phyloP scores from a whole-genome alignment of 2,797 vertebrate genomes.

The Linurgus olivaceus region DNA sequence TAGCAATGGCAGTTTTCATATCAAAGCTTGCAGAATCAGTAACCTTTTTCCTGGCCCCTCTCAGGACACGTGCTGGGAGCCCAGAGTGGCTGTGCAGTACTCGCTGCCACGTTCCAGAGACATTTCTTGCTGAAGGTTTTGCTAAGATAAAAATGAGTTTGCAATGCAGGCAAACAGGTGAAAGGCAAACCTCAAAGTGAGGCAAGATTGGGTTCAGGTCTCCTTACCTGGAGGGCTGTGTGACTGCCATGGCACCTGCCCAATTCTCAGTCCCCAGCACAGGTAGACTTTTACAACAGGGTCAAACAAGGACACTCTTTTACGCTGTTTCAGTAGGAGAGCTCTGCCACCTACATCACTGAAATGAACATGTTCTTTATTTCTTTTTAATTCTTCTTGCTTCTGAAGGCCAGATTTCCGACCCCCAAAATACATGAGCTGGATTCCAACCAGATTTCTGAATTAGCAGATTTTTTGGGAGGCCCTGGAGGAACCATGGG shows the following conservation, averaged over 20 bases:
- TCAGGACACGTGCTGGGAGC: background rate
- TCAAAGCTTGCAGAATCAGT: background rate
- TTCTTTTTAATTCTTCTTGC: background rate
- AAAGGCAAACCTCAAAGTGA: background rate
- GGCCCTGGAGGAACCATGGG: background rate
- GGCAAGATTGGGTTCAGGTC: background rate
- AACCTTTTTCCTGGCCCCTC: background rate
- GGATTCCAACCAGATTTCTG: background rate
- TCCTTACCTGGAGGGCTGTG: background rate
- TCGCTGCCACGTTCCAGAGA: background rate
- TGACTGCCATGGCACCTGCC: background rate
- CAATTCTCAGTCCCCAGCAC: background rate
- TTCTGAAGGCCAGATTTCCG: background rate
- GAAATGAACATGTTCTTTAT: background rate
- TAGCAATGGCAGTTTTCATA: background rate
- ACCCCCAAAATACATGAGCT: background rate
- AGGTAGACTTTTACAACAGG: background rate
- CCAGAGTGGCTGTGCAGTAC: background rate
- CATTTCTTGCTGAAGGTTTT: background rate
- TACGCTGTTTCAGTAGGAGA: background rate
- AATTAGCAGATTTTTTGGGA: background rate
- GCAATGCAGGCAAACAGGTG: background rate
- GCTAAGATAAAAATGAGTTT: background rate
- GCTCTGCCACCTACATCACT: constrained; percentile 21
- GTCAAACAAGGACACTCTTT: constrained; percentile 7